Conservation (phyloP, 92 coral and sea anemone genomes). For the Ricordea florida region DNA sequence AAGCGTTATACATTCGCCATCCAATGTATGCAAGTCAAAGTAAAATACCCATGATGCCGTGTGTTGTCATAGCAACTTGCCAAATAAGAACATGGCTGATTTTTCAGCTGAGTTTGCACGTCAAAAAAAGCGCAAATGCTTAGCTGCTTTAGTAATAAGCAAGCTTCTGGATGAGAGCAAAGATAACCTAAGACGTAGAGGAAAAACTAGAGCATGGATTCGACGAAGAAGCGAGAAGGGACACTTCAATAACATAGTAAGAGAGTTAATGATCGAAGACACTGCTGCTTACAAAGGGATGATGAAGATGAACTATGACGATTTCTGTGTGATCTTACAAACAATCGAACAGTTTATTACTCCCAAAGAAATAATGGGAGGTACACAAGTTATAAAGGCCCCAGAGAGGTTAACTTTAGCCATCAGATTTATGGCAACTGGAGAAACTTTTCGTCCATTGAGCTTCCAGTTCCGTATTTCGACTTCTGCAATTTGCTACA, state of each 20-base stretch:
- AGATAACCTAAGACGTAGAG: constrained; percentile 11
- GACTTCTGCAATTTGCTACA: constrained; percentile 38
- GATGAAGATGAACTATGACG: constrained; percentile 50
- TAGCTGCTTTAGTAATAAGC: constrained; percentile 22
- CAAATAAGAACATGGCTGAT: constrained; percentile 8
- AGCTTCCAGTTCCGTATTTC: constrained; percentile 14
- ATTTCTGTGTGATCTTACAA: constrained; percentile 19
- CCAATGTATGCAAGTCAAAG: constrained; percentile 11
- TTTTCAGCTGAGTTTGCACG: constrained; percentile 31
- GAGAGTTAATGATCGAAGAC: constrained; percentile 58
- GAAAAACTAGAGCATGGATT: constrained; percentile 46
- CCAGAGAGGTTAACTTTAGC: constrained; percentile 51
- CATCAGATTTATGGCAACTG: constrained; percentile 37
- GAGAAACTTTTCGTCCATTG: constrained; percentile 12
- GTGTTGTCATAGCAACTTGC: too few relatives aligned
- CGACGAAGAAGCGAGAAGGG: constrained; percentile 56
- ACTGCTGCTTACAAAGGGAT: constrained; percentile 50
- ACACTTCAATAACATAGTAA: constrained; percentile 38
- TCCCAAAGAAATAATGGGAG: constrained; percentile 23
- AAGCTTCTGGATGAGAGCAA: constrained; percentile 22
- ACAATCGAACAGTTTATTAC: constrained; percentile 39
- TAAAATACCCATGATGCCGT: too few relatives aligned
- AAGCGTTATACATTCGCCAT: not conserved
- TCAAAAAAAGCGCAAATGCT: constrained; percentile 35
- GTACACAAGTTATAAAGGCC: constrained; percentile 40